Conservation (phyloP, 2,113 vertebrate species). For the rabbit (Oryctolagus cuniculus) region mOryCun1.1 NC_091444.1:21304501-21305000, state of each 20-base stretch:
- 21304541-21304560: not conserved
- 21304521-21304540: constrained; percentile 69
- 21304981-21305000: not conserved
- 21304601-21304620: not conserved
- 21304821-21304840: not conserved
- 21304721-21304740: not conserved
- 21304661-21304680: not conserved
- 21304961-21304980: not conserved
- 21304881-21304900: not conserved
- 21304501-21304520: not conserved
- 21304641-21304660: not conserved
- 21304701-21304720: not conserved
- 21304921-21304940: not conserved
- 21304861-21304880: not conserved
- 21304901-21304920: not conserved
- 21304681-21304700: accelerated
- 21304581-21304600: not conserved
- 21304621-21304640: not conserved
- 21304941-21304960: not conserved
- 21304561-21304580: not conserved
- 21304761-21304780: no score
- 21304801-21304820: not conserved
- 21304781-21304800: not conserved
- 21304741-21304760: not conserved
- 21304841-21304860: not conserved